Conservation (phyloP, 2,113 vertebrate species). For the Podarcis muralis region DNA sequence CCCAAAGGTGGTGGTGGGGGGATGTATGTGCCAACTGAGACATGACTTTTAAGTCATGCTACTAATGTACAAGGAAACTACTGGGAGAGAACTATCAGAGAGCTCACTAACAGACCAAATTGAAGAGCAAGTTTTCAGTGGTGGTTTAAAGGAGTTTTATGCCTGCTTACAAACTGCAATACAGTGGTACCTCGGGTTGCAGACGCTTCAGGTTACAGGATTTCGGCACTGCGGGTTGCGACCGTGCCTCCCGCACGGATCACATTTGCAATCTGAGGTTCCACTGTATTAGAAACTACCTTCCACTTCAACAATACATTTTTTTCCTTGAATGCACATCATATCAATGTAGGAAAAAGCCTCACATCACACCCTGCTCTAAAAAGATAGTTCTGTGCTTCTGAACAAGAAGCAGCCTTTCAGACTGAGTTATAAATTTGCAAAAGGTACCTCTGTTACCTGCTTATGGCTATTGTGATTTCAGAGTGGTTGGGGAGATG, state of each 20-base stretch:
- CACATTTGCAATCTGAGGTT: no score
- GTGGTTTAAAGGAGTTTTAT: background rate
- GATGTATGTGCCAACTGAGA: no score
- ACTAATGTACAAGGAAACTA: background rate
- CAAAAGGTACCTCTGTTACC: background rate
- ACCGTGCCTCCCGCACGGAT: no score
- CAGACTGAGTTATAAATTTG: background rate
- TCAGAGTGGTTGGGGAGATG: background rate
- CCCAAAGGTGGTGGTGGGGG: no score
- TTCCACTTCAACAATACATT: background rate
- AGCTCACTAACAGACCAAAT: background rate
- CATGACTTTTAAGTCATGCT: background rate
- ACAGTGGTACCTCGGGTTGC: no score
- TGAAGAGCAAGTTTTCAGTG: background rate
- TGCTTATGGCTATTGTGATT: background rate
- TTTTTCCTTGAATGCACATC: background rate
- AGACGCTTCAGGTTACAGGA: no score
- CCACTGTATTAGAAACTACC: background rate
- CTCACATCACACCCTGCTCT: background rate
- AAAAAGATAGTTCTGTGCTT: background rate
- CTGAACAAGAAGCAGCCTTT: background rate
- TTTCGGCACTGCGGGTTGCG: no score
- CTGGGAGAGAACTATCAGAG: background rate
- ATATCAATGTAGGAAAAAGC: background rate
- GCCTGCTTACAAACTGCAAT: background rate